Base-by-base conservation (phyloP, 2,797 vertebrate species). In the Setipinna tenuifilis region DNA sequence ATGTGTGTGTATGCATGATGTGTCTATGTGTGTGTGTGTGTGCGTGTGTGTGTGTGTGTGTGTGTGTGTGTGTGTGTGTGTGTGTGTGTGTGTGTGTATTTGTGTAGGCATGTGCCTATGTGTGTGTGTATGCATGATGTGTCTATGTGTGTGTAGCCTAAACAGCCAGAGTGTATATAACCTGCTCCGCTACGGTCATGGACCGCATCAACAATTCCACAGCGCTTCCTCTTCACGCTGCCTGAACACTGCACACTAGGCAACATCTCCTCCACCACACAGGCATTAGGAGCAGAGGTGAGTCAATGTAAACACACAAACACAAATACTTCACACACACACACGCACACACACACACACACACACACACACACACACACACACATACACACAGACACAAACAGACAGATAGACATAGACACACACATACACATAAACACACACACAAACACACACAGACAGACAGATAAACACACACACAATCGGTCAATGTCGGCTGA, bases 61-160 rank as follows among this genome's bases (percentile, higher is more conserved):
- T 83, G 82, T 83, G 84, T 65, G 82, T 83, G 85, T 46, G 31
- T 85, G 75, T 61, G 54, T 81, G 81, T 84, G 86, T 85, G 85
- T 84, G 84, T 85, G 25, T 19, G 57, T 80, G 82, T 81, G 48
- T 25, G 28, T 83, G 41, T 31, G 68, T 21, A 23, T 86, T 35
- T 68, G 87, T 71, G 81, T 61, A 68, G 31, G 84, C 17, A n/a
- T 28, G 28, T 87, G 86, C 54, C 23, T 78, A 82, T 87, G 82
- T 17, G 9, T 62, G 58, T 68, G 71, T 54, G 44, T 71, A 81
- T 58, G 59, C n/a, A n/a, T n/a, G n/a, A n/a, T 68, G 59, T 71
- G 35, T 83, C 3, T 82, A 17, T 31, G 12, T 82, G 82, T 81
- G 68, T 59, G 50, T 81, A 61, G 12, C 17, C 23, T 41, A 41